These are phyloP conservation scores for Brienomyrus longianalis DNA, from an alignment of 2,113 vertebrate species.

Conservation along the genomic window DNA sequence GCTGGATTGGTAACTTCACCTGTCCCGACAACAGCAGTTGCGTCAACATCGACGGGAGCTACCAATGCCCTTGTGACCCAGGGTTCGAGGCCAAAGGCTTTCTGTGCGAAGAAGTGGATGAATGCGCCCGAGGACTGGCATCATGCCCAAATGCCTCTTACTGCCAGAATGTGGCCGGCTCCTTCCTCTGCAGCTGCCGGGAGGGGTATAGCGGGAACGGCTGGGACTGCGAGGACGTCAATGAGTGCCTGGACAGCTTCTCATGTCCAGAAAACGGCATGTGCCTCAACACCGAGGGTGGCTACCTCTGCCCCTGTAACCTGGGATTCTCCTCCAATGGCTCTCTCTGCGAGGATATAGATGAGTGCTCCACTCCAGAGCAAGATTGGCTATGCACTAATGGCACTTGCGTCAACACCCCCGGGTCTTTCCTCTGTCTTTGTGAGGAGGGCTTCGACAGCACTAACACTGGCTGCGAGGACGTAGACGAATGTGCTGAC, in stretches of 20 bases:
- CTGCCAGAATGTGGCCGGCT: constrained; percentile 61
- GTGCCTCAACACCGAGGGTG: constrained; percentile 58
- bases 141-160: constrained; percentile 50
- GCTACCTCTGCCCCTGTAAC: constrained; percentile 55
- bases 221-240: constrained; percentile 54
- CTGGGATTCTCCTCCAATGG: constrained; percentile 47
- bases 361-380: constrained; percentile 53
- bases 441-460: constrained; percentile 58
- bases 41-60: constrained; percentile 53
- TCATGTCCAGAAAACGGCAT: constrained; percentile 55
- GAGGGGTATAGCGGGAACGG: constrained; percentile 53
- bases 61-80: constrained; percentile 53
- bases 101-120: constrained; percentile 62
- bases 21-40: constrained; percentile 61
- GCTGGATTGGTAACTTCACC: constrained; percentile 42
- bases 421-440: constrained; percentile 61
- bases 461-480: constrained; percentile 55
- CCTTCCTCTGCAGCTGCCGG: constrained; percentile 57
- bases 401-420: constrained; percentile 58
- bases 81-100: constrained; percentile 56
- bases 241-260: constrained; percentile 56
- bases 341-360: constrained; percentile 52
- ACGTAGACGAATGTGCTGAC: constrained; percentile 61
- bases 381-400: constrained; percentile 43
- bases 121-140: constrained; percentile 48